Conservation (phyloP, 2,797 vertebrate genomes). For the Pipistrellus pipistrellus region DNA sequence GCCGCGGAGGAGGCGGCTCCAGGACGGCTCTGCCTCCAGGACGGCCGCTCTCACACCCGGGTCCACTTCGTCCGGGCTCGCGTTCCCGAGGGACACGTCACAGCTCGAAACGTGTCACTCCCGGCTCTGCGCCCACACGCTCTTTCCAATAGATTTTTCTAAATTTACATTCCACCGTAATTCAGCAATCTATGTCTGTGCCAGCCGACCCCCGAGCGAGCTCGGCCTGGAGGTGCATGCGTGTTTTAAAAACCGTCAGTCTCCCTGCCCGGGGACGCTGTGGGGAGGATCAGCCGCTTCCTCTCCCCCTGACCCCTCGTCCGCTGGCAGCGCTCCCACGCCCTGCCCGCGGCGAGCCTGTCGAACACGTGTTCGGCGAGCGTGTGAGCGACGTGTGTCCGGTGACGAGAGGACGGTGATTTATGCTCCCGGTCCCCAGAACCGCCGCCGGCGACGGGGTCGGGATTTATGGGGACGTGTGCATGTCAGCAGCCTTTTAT, state of each 20-base stretch:
- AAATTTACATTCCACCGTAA: too few species aligned
- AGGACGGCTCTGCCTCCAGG: too few species aligned
- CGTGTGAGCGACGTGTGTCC: too few species aligned
- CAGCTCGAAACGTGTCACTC: not conserved
- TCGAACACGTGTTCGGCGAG: not conserved
- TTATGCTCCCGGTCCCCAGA: not conserved
- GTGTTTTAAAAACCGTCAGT: too few species aligned
- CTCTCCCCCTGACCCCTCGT: not conserved
- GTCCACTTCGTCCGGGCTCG: not conserved
- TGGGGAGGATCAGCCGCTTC: not conserved
- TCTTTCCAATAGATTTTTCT: too few species aligned
- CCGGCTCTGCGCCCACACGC: not conserved
- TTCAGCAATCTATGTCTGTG: too few species aligned
- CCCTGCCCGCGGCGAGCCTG: rapidly evolving
- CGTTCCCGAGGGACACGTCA: not conserved
- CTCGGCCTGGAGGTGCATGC: too few species aligned
- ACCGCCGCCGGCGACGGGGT: not conserved
- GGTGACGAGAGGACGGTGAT: not conserved
- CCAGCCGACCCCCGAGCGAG: too few species aligned
- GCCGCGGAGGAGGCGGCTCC: too few species aligned
- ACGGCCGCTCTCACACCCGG: not conserved
- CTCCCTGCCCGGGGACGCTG: too few species aligned
- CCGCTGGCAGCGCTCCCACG: not conserved
- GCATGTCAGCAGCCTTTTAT: not conserved
- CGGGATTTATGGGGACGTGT: not conserved